phyloP scores from a whole-genome alignment of 2,797 vertebrate species.

The Lemur catta region DNA sequence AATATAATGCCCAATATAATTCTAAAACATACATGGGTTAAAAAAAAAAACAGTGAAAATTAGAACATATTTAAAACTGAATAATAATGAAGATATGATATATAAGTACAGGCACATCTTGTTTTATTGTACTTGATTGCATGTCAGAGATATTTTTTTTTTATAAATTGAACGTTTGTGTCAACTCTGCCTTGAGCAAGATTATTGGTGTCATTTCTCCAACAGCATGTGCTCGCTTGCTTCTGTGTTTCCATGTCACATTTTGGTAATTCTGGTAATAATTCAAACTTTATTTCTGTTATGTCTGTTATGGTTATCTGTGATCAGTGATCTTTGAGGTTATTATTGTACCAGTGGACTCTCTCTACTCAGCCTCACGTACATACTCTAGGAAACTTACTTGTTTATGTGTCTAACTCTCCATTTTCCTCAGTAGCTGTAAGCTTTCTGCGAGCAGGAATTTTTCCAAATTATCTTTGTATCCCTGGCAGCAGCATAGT shows the following conservation, averaged over 20 bases:
- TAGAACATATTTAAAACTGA: neutral
- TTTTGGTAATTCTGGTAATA: neutral
- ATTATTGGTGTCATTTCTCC: neutral
- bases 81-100: neutral
- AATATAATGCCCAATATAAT: neutral
- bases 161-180: neutral
- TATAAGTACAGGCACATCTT: neutral
- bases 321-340: neutral
- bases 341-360: neutral
- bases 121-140: neutral
- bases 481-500: neutral
- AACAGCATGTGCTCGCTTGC: neutral
- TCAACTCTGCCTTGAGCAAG: neutral
- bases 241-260: neutral
- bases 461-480: neutral
- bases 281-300: neutral
- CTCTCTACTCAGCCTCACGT: neutral
- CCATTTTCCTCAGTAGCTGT: neutral
- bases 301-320: neutral
- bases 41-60: neutral
- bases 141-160: neutral
- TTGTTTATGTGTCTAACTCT: neutral
- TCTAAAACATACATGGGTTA: neutral
- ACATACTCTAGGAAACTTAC: neutral
- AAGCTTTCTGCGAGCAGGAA: neutral